These are phyloP conservation scores for Apaloderma vittatum DNA, from an alignment of 2,113 vertebrate species.

Conservation along the genomic window DNA sequence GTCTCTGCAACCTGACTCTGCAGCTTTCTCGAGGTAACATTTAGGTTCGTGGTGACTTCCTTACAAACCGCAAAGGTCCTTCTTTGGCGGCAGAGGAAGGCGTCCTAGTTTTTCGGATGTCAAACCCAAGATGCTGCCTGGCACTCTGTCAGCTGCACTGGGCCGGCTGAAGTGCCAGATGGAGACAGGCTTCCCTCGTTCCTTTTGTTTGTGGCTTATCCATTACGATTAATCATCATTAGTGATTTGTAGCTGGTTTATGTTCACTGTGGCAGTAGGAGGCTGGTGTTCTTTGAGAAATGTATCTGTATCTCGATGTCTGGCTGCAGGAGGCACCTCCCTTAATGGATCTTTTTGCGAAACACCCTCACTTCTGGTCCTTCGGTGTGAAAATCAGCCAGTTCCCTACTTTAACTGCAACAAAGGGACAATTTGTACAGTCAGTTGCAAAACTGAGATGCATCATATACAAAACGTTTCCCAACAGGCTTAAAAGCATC, in stretches of 20 bases:
- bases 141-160: neutral
- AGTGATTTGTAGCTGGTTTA: neutral
- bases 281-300: neutral
- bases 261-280: neutral
- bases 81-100: neutral
- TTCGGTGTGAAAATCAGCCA: neutral
- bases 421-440: neutral
- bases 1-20: neutral
- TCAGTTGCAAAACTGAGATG: neutral
- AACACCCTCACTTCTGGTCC: neutral
- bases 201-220: neutral
- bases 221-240: neutral
- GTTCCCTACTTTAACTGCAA: neutral
- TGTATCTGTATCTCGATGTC: rapidly evolving
- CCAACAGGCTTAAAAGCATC: neutral
- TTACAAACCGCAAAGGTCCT: neutral
- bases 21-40: neutral
- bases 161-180: neutral
- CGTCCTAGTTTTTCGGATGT: neutral
- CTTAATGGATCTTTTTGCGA: neutral
- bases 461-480: neutral
- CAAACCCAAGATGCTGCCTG: neutral
- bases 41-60: neutral
- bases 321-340: neutral
- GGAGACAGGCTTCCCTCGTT: neutral